Evolutionary conservation across 2,113 vertebrate species (phyloP), one percentile per base, ranked within the genome.

Genomic region (Leptobrachium leishanense): DNA sequence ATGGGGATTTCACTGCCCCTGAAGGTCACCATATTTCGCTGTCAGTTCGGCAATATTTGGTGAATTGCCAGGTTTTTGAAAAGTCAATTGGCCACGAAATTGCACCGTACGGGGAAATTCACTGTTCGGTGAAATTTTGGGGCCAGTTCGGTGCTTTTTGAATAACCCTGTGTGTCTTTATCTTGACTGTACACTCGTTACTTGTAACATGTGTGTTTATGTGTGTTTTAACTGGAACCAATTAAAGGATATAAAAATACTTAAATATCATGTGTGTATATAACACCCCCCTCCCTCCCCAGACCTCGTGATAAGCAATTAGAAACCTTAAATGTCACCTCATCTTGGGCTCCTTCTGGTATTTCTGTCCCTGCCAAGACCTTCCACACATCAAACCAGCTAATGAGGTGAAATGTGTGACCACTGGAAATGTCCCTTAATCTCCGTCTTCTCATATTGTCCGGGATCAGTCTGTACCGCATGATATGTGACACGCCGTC

Each of bases 361-460:
- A 20, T 39, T 31, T 3, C 31, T 64, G 62, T 39, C 62, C 62
- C n/a, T 64, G n/a, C 62, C 10, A 64, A 64, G 62, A 6, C 62
- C 31, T 64, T 64, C 39, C 62, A 64, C 62, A 64, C 62, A 64
- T 64, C 62, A 64, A 64, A 64, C 20, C 3, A 64, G 62, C 62
- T 64, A 64, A 64, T 64, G 62, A 64, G 62, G 62, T 31, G 62
- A 64, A 39, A 64, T 8, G 62, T 64, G 62, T 64, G 55, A 6
- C 55, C 55, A 59, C 5, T 64, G n/a, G 62, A 64, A n/a, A 5
- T 5, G 13, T 62, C 20, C 59, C 13, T 62, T 62, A 13, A 62
- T 62, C 59, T 62, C n/a, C 11, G 62, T 3, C 4, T 31, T 64
- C 31, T 64, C 20, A 39, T 64, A 39, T 3, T 20, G 20, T 39